These are phyloP conservation scores for Pseudochirops cupreus DNA, from an alignment of 2,797 vertebrate species.

Conservation along the genomic window DNA sequence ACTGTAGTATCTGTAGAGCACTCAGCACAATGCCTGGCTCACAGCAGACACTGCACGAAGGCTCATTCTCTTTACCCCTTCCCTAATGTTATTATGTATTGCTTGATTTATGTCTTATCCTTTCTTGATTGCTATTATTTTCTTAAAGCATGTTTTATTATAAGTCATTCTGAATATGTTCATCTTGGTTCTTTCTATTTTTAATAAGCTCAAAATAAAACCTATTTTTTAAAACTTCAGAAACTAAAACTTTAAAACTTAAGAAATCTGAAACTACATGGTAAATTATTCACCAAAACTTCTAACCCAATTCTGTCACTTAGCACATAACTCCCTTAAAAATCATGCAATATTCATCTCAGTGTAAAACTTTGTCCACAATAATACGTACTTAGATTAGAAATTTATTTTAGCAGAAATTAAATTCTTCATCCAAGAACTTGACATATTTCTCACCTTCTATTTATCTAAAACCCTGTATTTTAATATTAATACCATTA, in stretches of 20 bases:
- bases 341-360: conserved; percentile 31
- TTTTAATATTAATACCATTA: too few species aligned
- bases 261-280: conserved; percentile 36
- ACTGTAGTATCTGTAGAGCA: not conserved
- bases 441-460: not conserved
- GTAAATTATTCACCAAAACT: conserved; percentile 65
- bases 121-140: not conserved
- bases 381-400: conserved; percentile 37
- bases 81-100: not conserved
- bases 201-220: not conserved
- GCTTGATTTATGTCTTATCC: not conserved
- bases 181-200: not conserved
- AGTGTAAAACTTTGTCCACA: conserved; percentile 22
- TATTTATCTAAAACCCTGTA: not conserved
- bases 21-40: not conserved
- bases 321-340: not conserved
- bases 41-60: not conserved
- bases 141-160: not conserved
- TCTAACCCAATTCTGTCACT: conserved; percentile 53
- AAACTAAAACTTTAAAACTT: conserved; percentile 11
- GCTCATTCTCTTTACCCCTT: not conserved
- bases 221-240: conserved; percentile 43
- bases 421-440: not conserved
- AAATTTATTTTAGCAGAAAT: conserved; percentile 18
- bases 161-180: not conserved